A percentile compares a stretch with the other conserved stretches of the same genome.
Conservation (phyloP, 2,797 vertebrate genomes). For the Platyrinchus mystaceus region DNA sequence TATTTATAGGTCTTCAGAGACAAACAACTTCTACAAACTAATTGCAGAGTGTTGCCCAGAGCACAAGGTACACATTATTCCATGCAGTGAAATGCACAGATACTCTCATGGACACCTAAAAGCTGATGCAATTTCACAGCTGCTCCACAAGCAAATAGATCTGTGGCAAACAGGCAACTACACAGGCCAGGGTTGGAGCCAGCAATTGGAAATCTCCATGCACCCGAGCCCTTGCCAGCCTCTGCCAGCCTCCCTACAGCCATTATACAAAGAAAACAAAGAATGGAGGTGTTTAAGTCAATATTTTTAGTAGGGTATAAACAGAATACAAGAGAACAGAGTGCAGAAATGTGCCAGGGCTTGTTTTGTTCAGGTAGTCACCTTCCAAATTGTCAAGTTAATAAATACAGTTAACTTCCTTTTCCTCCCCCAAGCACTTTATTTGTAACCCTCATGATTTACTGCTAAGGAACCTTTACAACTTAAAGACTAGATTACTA, state of each 20-base stretch:
- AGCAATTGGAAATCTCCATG: background rate
- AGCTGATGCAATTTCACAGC: slow-evolving; percentile 21
- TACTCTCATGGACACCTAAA: slow-evolving; percentile 12
- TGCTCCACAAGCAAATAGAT: slow-evolving; percentile 4
- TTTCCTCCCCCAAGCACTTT: background rate
- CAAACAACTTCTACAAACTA: slow-evolving; percentile 43
- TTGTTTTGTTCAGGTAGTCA: background rate
- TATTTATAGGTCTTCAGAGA: slow-evolving; percentile 44
- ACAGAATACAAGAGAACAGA: background rate
- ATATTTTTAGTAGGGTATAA: background rate
- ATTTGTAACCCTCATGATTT: background rate
- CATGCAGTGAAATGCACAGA: background rate
- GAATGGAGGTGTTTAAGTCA: background rate
- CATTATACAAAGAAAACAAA: background rate
- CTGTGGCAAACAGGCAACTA: background rate
- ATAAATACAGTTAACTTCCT: background rate
- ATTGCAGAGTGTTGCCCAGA: slow-evolving; percentile 20
- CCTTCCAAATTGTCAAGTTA: background rate
- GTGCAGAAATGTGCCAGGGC: background rate
- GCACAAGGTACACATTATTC: slow-evolving; percentile 10
- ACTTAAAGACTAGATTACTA: background rate
- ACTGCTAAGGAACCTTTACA: background rate
- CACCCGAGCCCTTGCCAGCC: background rate
- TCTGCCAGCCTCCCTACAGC: background rate
- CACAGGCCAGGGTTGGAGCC: background rate